phyloP scores from a whole-genome alignment of 2,797 vertebrate genomes.

The Pseudochirops cupreus region DNA sequence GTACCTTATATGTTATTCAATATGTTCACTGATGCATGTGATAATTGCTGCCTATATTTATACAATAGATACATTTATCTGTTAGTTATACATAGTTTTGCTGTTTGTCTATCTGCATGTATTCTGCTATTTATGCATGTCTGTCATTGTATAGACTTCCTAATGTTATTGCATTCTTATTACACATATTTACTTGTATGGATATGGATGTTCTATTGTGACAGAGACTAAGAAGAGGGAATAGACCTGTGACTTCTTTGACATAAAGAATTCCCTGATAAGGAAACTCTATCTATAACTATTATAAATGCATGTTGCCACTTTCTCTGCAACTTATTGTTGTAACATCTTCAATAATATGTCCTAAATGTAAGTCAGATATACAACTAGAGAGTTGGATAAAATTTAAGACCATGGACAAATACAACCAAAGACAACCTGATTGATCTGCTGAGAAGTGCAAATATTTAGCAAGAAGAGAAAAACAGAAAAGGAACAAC shows the following conservation, averaged over 20 bases:
- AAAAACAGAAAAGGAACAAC: neutral
- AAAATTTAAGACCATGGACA: neutral
- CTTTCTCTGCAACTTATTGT: neutral
- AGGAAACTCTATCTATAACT: neutral
- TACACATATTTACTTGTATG: neutral
- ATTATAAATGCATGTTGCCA: neutral
- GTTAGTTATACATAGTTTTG: neutral
- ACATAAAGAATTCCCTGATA: neutral
- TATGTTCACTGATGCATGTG: neutral
- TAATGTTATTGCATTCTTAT: neutral
- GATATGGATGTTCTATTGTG: neutral
- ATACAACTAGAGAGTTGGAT: neutral
- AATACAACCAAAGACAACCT: neutral
- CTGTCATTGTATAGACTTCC: neutral
- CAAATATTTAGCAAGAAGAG: neutral
- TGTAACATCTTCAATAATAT: neutral
- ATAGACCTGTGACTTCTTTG: neutral
- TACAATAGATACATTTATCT: neutral
- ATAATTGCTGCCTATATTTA: neutral
- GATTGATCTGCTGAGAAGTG: neutral
- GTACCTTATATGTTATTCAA: neutral
- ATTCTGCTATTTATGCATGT: neutral
- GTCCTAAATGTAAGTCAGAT: neutral
- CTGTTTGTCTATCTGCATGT: neutral
- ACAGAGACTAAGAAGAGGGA: neutral